phyloP scores from a whole-genome alignment of 2,113 vertebrate species.

The Cricetomys ansorgei region DNA sequence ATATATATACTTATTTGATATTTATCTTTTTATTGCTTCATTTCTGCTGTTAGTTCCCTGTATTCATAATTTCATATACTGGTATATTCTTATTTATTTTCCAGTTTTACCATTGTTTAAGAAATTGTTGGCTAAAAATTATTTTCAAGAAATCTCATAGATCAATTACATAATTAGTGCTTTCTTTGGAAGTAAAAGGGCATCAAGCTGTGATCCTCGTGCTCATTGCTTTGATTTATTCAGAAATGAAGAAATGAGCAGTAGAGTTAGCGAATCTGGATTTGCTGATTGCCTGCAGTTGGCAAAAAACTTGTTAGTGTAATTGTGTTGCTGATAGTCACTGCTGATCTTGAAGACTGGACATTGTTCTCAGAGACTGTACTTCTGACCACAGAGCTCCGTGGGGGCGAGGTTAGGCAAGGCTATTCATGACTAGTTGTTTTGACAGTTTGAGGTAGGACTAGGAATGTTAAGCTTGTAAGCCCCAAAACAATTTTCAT shows the following conservation, averaged over 20 bases:
- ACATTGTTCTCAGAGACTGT: neutral
- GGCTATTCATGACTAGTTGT: neutral
- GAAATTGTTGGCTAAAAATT: slow-evolving; percentile 3
- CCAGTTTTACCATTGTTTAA: neutral
- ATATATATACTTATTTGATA: neutral
- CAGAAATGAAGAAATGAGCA: neutral
- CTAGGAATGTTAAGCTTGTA: slow-evolving; percentile 3
- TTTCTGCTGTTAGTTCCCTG: neutral
- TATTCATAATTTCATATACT: slow-evolving; percentile 1
- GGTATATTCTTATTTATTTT: slow-evolving; percentile 5
- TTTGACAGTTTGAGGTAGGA: neutral
- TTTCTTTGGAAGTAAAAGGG: slow-evolving; percentile 21
- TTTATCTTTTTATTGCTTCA: neutral
- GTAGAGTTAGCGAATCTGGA: neutral
- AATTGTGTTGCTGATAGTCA: neutral
- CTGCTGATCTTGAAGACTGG: slow-evolving; percentile 9
- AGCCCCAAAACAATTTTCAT: slow-evolving; percentile 25
- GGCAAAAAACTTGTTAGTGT: neutral
- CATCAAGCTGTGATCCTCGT: neutral
- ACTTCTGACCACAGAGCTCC: neutral
- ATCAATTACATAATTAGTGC: neutral
- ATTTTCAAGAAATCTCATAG: neutral
- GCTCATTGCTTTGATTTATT: neutral
- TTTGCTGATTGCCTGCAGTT: neutral
- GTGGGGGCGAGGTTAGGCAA: neutral